Conservation (phyloP, 2,888 invertebrate species). For the Sphaeridia pumilis region DNA sequence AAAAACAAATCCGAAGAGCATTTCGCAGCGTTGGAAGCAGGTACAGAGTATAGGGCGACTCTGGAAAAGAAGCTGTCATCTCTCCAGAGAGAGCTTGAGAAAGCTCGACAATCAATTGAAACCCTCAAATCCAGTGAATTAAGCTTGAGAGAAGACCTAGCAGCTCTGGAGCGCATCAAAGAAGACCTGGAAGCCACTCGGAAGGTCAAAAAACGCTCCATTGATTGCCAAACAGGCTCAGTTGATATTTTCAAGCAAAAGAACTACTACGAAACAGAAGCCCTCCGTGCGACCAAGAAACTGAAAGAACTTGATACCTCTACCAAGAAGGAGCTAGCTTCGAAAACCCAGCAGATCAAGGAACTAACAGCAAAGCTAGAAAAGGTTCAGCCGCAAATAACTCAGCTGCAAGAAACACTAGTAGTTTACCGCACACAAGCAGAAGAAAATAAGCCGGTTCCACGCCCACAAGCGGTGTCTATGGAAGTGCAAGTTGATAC, state of each 20-base stretch:
- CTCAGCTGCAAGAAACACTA: background rate
- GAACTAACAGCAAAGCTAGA: background rate
- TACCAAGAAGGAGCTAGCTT: background rate
- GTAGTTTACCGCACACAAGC: background rate
- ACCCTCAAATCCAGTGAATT: too few relatives aligned
- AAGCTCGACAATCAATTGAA: too few relatives aligned
- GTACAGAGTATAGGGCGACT: too few relatives aligned
- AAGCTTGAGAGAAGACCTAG: too few relatives aligned
- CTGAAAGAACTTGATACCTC: background rate
- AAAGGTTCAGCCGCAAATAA: background rate
- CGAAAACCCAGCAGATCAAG: background rate
- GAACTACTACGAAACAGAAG: background rate
- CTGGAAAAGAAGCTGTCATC: too few relatives aligned
- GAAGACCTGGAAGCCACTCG: too few relatives aligned
- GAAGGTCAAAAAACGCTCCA: background rate
- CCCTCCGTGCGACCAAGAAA: background rate
- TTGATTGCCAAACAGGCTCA: background rate
- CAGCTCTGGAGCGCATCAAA: too few relatives aligned
- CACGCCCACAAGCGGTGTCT: background rate
- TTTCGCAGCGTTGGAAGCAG: too few relatives aligned
- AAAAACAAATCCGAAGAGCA: too few relatives aligned
- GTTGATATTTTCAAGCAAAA: background rate
- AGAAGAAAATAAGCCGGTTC: background rate
- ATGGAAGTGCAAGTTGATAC: constrained; percentile 8
- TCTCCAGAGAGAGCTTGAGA: too few relatives aligned